Percentiles rank a stretch among this genome's conserved stretches.
Conservation (phyloP, 2,888 invertebrate species). For the Dasysyrphus albostriatus region DNA sequence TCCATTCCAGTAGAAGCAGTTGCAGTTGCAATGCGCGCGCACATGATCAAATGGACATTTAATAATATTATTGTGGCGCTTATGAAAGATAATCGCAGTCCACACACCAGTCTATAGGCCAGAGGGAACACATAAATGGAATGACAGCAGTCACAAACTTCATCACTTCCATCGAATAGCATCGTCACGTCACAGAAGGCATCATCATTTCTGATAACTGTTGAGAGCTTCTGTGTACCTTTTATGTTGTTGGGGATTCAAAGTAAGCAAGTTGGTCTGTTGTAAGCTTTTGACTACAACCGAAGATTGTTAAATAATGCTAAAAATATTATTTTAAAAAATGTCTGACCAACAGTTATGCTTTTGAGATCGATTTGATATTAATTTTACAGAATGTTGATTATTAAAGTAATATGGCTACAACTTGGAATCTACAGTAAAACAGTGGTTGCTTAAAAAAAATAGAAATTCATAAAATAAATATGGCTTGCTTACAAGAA, state of each 20-base stretch:
- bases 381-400: too few relatives aligned
- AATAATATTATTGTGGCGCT: constrained; percentile 73
- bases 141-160: constrained; percentile 36
- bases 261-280: not conserved
- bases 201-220: constrained; percentile 5
- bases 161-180: constrained; percentile 20
- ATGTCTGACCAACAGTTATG: too few relatives aligned
- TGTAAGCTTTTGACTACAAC: not conserved
- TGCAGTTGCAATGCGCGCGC: constrained; percentile 64
- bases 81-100: constrained; percentile 64
- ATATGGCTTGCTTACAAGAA: too few relatives aligned
- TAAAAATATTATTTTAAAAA: too few relatives aligned
- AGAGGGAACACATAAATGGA: constrained; percentile 21
- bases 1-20: constrained; percentile 64
- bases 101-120: constrained; percentile 28
- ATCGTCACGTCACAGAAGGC: constrained; percentile 6
- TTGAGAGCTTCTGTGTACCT: constrained; percentile 1
- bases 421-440: too few relatives aligned
- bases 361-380: too few relatives aligned
- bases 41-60: constrained; percentile 71
- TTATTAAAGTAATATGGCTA: too few relatives aligned
- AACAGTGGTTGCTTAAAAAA: too few relatives aligned
- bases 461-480: too few relatives aligned
- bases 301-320: not conserved
- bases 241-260: not conserved